Conservation (phyloP, 2,797 vertebrate species). For the Danio jaintianensis region DNA sequence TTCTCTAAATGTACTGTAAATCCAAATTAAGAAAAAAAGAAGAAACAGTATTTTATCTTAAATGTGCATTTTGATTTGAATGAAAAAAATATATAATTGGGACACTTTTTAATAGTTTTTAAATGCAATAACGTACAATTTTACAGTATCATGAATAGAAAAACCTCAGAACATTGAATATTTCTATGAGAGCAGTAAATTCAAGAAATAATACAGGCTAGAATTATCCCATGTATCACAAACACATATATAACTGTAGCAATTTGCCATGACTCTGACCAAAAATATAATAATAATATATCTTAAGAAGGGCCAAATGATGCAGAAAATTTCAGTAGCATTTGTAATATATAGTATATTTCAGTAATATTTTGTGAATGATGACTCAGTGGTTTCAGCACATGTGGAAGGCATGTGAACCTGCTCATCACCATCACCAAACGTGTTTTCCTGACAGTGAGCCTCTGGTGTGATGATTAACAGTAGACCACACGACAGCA, state of each 20-base stretch:
- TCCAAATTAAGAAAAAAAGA: neutral
- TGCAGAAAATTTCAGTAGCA: too few relatives aligned
- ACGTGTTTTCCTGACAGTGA: neutral
- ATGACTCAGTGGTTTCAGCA: neutral
- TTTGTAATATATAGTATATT: too few relatives aligned
- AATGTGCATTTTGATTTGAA: neutral
- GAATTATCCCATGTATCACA: neutral
- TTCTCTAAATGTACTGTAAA: too few relatives aligned
- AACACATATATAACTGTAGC: neutral
- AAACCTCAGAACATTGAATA: neutral
- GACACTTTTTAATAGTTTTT: too few relatives aligned
- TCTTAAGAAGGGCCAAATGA: too few relatives aligned
- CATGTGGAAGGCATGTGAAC: neutral
- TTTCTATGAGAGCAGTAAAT: neutral
- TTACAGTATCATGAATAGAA: too few relatives aligned
- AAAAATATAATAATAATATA: too few relatives aligned
- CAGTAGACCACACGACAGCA: neutral
- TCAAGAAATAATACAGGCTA: neutral
- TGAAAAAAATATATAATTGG: neutral
- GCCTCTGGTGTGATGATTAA: conserved; percentile 33
- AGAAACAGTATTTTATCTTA: neutral
- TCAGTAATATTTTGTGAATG: neutral
- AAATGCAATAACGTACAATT: too few relatives aligned
- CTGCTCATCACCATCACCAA: neutral
- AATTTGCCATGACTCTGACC: neutral